A percentile compares a stretch with the other conserved stretches of the same genome.
Conservation (phyloP, 2,888 invertebrate genomes). For the Chymomyza fuscimana region DNA sequence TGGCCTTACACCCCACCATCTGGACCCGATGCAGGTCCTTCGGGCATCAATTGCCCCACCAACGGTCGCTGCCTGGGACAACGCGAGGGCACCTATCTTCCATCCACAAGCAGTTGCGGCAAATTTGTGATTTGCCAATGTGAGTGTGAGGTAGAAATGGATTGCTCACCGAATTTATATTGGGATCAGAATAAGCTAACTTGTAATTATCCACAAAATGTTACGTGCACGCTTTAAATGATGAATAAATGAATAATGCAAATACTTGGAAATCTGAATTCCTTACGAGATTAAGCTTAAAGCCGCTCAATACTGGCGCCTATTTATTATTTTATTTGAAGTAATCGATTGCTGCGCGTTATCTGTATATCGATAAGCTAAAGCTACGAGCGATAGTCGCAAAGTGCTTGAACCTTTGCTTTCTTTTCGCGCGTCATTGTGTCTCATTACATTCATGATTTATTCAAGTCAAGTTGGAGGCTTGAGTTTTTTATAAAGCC, state of each 20-base stretch:
- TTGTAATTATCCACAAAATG: conserved; percentile 43
- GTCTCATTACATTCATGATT: neutral
- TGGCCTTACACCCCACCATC: conserved; percentile 59
- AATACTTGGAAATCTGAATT: neutral
- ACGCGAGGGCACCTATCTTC: conserved; percentile 46
- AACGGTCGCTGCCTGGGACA: conserved; percentile 60
- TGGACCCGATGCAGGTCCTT: conserved; percentile 68
- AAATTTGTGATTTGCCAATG: conserved; percentile 65
- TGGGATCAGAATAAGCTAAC: conserved; percentile 35
- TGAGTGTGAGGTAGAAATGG: conserved; percentile 66
- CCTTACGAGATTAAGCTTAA: no score
- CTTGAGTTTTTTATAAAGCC: neutral
- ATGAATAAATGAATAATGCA: neutral
- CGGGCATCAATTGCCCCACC: conserved; percentile 62
- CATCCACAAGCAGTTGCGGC: conserved; percentile 49
- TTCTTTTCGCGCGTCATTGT: no score
- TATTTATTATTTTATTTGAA: no score
- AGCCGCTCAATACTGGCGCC: no score
- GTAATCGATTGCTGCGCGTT: neutral
- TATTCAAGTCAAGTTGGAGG: neutral
- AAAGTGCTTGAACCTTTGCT: no score
- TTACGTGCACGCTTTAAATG: conserved; percentile 36
- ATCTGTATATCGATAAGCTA: neutral
- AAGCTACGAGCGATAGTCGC: neutral
- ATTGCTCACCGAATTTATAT: conserved; percentile 34